A percentile compares a stretch with the other conserved stretches of the same genome.
Evolutionary conservation across 2,797 vertebrate species (phyloP).

Genomic region (Hyperoplus immaculatus): DNA sequence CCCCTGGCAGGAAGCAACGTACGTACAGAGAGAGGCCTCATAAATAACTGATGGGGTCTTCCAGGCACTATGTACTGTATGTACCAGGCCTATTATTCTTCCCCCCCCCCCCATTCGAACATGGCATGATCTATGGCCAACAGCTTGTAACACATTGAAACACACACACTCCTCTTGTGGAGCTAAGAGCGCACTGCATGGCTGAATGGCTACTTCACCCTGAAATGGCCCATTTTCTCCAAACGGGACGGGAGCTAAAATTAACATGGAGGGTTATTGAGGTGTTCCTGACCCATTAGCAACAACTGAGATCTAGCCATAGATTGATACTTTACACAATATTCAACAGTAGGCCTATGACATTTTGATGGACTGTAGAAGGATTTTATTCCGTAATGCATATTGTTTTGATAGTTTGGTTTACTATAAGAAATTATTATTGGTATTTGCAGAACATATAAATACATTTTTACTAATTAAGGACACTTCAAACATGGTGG

Average conservation of each 20-base stretch:
- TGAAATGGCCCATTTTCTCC: neutral
- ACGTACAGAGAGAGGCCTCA: constrained; percentile 58
- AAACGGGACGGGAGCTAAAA: constrained; percentile 1
- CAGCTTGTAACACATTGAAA: constrained; percentile 35
- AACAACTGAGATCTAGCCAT: neutral
- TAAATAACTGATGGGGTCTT: constrained; percentile 73
- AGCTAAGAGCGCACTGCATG: constrained; percentile 8
- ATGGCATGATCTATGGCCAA: constrained; percentile 50
- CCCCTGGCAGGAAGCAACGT: constrained; percentile 55
- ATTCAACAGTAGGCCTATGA: too few species aligned
- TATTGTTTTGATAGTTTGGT: neutral
- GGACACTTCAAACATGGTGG: neutral
- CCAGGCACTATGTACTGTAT: constrained; percentile 44
- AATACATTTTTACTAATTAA: neutral
- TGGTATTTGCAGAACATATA: constrained; percentile 3
- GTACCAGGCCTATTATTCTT: constrained; percentile 10
- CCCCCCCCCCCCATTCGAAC: constrained; percentile 20
- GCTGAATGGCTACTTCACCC: constrained; percentile 8
- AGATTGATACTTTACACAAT: neutral
- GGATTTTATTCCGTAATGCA: neutral
- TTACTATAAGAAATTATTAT: neutral
- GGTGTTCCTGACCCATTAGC: neutral
- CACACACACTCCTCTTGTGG: neutral
- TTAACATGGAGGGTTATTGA: accelerated
- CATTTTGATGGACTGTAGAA: neutral